Conservation (phyloP, 2,113 vertebrate genomes). For the Odontesthes bonariensis region DNA sequence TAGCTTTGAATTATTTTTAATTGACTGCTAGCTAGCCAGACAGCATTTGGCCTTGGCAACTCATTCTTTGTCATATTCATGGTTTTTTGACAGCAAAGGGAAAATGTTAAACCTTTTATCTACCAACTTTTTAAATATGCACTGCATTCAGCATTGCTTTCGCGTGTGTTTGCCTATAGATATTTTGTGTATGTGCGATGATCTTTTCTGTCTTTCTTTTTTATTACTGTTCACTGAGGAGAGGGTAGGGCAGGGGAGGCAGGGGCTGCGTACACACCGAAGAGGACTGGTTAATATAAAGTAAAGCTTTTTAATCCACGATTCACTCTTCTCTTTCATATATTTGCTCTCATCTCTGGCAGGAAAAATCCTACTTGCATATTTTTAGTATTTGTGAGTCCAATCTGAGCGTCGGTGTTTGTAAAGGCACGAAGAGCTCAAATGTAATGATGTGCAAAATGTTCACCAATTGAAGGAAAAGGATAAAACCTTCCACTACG, state of each 20-base stretch:
- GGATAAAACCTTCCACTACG: no score
- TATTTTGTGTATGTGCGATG: conserved; percentile 19
- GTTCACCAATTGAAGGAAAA: no score
- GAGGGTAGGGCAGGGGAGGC: background rate
- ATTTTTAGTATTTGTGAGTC: background rate
- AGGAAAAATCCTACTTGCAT: background rate
- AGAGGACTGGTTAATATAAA: conserved; percentile 28
- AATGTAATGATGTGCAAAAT: no score
- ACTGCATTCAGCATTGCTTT: conserved; percentile 1
- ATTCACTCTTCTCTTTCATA: background rate
- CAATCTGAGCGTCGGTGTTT: background rate
- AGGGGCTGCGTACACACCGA: background rate
- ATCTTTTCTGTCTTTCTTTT: background rate
- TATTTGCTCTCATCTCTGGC: background rate
- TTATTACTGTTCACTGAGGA: conserved; percentile 2
- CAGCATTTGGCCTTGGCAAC: background rate
- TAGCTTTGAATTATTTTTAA: conserved; percentile 28
- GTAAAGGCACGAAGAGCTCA: background rate
- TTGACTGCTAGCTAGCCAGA: background rate
- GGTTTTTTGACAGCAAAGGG: background rate
- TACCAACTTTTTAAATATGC: conserved; percentile 36
- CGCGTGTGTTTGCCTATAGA: conserved; percentile 7
- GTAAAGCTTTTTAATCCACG: conserved; percentile 41
- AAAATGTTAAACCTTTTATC: conserved; percentile 4
- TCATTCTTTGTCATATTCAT: background rate